Conservation (phyloP, 1,140 invertebrate genomes). For the Pemphigus obesinymphae region DNA sequence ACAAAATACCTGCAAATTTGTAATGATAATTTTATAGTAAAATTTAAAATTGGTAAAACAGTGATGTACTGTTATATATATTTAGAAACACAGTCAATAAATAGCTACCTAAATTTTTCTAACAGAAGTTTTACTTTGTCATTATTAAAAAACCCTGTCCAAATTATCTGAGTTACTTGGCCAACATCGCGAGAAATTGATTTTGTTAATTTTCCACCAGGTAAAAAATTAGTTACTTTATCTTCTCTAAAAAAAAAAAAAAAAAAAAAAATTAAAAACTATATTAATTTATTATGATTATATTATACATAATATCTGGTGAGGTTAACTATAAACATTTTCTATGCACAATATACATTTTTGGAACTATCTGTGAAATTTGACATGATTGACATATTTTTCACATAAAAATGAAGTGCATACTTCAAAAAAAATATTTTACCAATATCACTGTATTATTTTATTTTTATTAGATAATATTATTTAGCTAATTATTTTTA, state of each 20-base stretch:
- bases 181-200: conserved; percentile 7
- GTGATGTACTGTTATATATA: background rate
- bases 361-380: no score
- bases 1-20: background rate
- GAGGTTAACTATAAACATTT: no score
- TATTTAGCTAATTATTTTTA: no score
- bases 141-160: conserved; percentile 30
- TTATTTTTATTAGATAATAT: no score
- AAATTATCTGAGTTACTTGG: conserved; percentile 17
- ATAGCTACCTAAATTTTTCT: conserved; percentile 8
- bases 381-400: no score
- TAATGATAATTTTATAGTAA: background rate
- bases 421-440: no score
- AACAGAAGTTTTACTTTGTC: background rate
- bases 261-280: no score
- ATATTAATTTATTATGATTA: background rate
- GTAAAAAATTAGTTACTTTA: background rate
- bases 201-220: conserved; percentile 18
- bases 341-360: no score
- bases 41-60: no score
- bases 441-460: no score
- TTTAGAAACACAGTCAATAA: background rate
- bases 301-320: no score
- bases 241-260: background rate
- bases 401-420: no score